Base-by-base conservation (phyloP, 1,140 invertebrate genomes). In the Armadillidium nasatum region DNA sequence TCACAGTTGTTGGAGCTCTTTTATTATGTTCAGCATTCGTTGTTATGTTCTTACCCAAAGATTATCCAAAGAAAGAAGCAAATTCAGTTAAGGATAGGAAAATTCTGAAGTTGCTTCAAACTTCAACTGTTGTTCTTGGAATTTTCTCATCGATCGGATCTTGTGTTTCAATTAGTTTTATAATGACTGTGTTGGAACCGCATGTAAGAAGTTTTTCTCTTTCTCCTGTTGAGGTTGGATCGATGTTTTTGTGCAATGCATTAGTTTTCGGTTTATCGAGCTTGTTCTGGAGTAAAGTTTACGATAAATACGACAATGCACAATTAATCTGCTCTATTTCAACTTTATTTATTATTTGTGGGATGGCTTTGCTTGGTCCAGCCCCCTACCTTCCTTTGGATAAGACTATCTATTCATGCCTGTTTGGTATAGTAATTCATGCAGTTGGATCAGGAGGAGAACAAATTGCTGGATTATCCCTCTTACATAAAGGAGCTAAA, bases 221-320 rank as follows among this genome's bases (percentile, higher is more conserved):
- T 71, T 89, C 81, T n/a, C 92, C 93, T 0, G 87, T 93, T 11
- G 83, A 93, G 9, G 85, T 94, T 45, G 94, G 94, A 0, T 83
- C 94, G 15, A 91, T 94, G 88, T 96, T 96, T 83, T 89, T 96
- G n/a, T 91, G 95, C 66, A 94, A 93, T 82, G 94, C 93, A 3
- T 93, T 91, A 0, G 89, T 90, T 11, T 96, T 95, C 84, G 93
- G 93, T 0, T 54, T 92, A 0, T 91, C 91, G 0, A 92, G 93
- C 0, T 93, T 93, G 0, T 85, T 86, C 10, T 95, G 91, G 90
- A 93, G 94, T 23, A 91, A 88, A 88, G 80, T 94, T 0, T 93
- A 92, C 82, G 93, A 94, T 83, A 88, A 88, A 74, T 81, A 85
- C 11, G 82, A 88, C 2, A 86, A 86, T 50, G 91, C 92, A 0